Conservation (phyloP, 2,113 vertebrate species). For the Oreochromis aureus region DNA sequence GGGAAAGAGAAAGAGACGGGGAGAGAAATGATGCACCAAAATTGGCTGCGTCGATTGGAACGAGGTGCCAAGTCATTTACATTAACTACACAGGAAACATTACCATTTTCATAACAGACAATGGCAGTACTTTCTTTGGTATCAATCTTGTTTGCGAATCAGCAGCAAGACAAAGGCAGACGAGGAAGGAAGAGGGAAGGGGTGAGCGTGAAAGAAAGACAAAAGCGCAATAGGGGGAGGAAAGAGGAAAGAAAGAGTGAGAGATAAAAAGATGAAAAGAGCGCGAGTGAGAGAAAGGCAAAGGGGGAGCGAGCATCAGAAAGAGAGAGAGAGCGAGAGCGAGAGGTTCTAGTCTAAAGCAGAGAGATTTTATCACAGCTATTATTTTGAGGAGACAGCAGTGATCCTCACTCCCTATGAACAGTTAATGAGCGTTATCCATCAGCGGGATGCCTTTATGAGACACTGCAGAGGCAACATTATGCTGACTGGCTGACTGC, state of each 20-base stretch:
- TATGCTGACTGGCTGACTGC: constrained; percentile 51
- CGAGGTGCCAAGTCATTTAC: neutral
- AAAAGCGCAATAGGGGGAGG: neutral
- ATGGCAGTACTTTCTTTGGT: neutral
- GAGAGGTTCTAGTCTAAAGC: neutral
- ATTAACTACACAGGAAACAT: neutral
- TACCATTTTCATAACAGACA: neutral
- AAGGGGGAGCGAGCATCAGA: neutral
- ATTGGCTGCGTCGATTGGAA: neutral
- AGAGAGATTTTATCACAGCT: constrained; percentile 49
- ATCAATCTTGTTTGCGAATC: neutral
- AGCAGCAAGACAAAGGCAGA: neutral
- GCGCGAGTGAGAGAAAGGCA: neutral
- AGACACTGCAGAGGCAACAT: constrained; percentile 58
- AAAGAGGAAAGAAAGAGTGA: neutral
- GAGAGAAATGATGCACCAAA: constrained; percentile 8
- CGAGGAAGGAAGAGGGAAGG: neutral
- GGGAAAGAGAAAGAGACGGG: neutral
- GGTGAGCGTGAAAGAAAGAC: neutral
- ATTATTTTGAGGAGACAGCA: constrained; percentile 56
- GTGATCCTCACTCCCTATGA: constrained; percentile 45
- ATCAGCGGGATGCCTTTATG: constrained; percentile 56
- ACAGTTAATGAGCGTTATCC: constrained; percentile 63
- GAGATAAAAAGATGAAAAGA: neutral
- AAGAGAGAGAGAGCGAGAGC: neutral